phyloP scores from a whole-genome alignment of 2,888 invertebrate genomes.

The Drosophila mayaguana region DNA sequence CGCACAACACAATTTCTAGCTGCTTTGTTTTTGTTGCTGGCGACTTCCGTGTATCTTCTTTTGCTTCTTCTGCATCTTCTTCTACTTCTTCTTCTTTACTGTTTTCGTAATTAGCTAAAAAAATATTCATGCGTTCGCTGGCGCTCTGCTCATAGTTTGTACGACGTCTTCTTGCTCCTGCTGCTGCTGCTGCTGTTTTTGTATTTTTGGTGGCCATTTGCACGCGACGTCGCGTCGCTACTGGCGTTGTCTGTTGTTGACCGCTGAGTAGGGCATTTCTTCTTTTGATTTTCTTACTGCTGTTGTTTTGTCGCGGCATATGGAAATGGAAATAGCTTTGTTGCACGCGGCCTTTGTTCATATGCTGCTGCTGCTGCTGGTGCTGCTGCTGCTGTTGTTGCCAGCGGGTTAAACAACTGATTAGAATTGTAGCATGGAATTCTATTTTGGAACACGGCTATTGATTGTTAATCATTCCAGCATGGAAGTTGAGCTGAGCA shows the following conservation, averaged over 20 bases:
- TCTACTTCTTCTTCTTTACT: conserved; percentile 14
- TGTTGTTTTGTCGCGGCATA: conserved; percentile 44
- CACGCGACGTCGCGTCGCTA: conserved; percentile 51
- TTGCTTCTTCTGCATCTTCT: conserved; percentile 12
- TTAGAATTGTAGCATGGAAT: conserved; percentile 46
- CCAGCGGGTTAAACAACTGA: conserved; percentile 35
- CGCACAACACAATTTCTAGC: conserved; percentile 30
- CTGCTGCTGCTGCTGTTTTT: conserved; percentile 26
- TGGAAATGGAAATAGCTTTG: conserved; percentile 60
- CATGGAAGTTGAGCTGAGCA: conserved; percentile 10
- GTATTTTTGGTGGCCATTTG: conserved; percentile 43
- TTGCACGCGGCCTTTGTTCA: conserved; percentile 35
- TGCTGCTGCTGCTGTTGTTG: conserved; percentile 5
- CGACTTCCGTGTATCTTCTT: conserved; percentile 47
- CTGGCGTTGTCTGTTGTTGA: conserved; percentile 58
- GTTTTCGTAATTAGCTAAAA: conserved; percentile 74
- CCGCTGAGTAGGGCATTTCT: conserved; percentile 73
- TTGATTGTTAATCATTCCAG: conserved; percentile 24
- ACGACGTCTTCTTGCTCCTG: conserved; percentile 1
- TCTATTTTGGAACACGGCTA: conserved; percentile 48
- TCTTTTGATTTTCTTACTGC: conserved; percentile 1
- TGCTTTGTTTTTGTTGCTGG: conserved; percentile 30
- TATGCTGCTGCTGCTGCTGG: too few relatives aligned
- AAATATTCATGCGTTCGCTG: conserved; percentile 57
- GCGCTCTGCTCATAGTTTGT: conserved; percentile 18